Conservation (phyloP, 2,113 vertebrate species). For the Rutilus rutilus region DNA sequence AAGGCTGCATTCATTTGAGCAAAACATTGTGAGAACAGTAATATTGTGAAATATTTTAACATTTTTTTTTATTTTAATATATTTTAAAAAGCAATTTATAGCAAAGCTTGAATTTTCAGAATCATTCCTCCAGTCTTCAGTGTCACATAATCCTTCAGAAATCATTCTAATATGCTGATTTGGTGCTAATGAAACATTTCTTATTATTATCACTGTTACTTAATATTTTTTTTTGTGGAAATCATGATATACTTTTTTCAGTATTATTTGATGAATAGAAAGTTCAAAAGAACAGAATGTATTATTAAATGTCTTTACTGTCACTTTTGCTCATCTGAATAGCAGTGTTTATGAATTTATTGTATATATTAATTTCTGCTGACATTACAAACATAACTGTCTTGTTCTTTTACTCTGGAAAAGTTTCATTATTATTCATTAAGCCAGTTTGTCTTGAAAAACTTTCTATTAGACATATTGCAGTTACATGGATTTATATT, state of each 20-base stretch:
- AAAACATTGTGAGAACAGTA: not conserved
- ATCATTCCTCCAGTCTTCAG: not conserved
- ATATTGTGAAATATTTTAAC: not conserved
- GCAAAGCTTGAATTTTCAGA: not conserved
- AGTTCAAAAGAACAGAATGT: not conserved
- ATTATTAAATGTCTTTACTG: not conserved
- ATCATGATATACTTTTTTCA: no score
- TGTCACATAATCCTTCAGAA: not conserved
- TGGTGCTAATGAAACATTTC: not conserved
- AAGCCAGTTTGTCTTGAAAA: not conserved
- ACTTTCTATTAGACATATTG: not conserved
- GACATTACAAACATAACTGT: not conserved
- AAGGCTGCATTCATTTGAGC: not conserved
- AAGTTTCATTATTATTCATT: not conserved
- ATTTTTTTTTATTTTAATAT: not conserved
- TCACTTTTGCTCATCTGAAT: not conserved
- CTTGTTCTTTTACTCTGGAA: not conserved
- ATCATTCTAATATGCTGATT: not conserved
- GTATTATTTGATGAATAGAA: not conserved
- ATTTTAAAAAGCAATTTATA: not conserved
- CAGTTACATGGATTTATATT: no score
- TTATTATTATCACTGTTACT: not conserved
- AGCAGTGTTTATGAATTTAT: not conserved
- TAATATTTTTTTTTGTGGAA: no score
- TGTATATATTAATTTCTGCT: not conserved